A percentile compares a stretch with the other conserved stretches of the same genome.
These are phyloP conservation scores for Phymorhynchus buccinoides DNA, from an alignment of 1,140 invertebrate genomes.

Conservation along the genomic window DNA sequence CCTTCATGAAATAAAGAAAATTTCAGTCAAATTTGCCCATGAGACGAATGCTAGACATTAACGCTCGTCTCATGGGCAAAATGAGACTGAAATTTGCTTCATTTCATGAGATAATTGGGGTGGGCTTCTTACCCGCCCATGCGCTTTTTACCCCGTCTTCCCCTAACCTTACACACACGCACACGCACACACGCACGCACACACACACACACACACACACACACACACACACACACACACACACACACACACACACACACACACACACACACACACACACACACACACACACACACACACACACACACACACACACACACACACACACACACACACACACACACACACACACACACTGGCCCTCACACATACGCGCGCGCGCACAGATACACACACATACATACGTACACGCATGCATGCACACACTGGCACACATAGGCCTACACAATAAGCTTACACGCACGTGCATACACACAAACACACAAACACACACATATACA, in stretches of 20 bases:
- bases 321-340: background rate
- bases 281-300: background rate
- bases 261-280: background rate
- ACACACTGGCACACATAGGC: background rate
- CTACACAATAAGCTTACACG: background rate
- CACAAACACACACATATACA: conserved; percentile 19
- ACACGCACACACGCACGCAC: background rate
- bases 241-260: background rate
- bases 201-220: background rate
- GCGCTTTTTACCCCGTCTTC: no score
- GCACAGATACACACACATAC: background rate
- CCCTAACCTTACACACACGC: no score
- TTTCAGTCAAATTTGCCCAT: no score
- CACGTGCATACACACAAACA: background rate
- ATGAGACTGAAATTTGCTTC: no score
- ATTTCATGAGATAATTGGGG: no score
- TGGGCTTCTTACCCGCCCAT: no score
- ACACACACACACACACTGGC: background rate
- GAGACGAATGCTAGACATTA: no score
- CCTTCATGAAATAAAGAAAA: no score
- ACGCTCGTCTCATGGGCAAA: no score
- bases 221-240: background rate
- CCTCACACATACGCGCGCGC: background rate
- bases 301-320: background rate
- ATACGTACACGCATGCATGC: background rate